phyloP scores from a whole-genome alignment of 2,113 vertebrate genomes.

The Motacilla tschutschensis region DNA sequence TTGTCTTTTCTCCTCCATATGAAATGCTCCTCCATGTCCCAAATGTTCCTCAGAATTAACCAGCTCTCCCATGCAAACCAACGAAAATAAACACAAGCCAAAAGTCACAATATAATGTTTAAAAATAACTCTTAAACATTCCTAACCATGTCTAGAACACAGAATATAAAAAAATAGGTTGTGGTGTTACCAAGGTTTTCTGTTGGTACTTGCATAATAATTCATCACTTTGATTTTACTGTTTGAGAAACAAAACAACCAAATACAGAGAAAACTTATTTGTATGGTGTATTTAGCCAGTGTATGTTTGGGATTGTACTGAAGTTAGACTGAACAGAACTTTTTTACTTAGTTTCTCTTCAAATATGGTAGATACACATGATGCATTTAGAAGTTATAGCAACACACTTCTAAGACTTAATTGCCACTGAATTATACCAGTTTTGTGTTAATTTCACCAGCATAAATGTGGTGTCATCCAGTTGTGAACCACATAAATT shows the following conservation, averaged over 20 bases:
- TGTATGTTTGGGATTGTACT: not conserved
- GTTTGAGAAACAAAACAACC: not conserved
- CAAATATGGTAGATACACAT: not conserved
- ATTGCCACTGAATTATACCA: not conserved
- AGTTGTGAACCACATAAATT: not conserved
- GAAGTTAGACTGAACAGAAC: not conserved
- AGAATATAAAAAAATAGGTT: not conserved
- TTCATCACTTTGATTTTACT: not conserved
- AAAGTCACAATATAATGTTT: slow-evolving; percentile 45
- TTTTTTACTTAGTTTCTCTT: not conserved
- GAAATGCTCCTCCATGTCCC: not conserved
- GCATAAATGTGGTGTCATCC: not conserved
- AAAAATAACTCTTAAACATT: slow-evolving; percentile 51
- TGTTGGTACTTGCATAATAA: not conserved
- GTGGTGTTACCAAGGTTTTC: not conserved
- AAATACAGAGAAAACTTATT: not conserved
- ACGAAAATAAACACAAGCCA: slow-evolving; percentile 26
- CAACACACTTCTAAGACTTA: not conserved
- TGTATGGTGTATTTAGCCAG: not conserved
- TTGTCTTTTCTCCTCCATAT: not conserved
- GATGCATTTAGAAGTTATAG: not conserved
- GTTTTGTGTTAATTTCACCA: not conserved
- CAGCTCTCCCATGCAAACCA: slow-evolving; percentile 8
- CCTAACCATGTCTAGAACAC: slow-evolving; percentile 35
- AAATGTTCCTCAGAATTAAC: not conserved